Evolutionary conservation across 1,140 invertebrate species (phyloP).

Genomic region (Sinella curviseta): DNA sequence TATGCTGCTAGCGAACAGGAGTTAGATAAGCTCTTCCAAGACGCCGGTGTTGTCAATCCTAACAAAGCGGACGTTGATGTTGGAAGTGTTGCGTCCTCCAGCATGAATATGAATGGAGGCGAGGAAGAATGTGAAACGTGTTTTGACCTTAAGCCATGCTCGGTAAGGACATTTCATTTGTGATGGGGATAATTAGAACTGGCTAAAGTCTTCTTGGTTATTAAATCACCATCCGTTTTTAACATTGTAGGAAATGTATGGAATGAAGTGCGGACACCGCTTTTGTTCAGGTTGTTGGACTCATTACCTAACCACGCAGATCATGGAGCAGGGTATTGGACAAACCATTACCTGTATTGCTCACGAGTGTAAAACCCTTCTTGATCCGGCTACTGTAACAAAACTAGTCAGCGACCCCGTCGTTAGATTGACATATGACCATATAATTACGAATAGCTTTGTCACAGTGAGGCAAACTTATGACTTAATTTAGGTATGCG

Average conservation of each 20-base stretch:
- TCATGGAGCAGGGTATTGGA: conserved; percentile 62
- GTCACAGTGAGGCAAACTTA: conserved; percentile 65
- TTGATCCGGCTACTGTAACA: conserved; percentile 95
- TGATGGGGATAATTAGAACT: background rate
- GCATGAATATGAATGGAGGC: background rate
- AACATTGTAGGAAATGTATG: background rate
- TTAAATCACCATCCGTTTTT: background rate
- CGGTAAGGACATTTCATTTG: background rate
- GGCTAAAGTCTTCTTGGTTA: background rate
- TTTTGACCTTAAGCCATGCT: conserved; percentile 41
- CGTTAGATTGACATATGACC: conserved; percentile 92
- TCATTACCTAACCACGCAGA: conserved; percentile 64
- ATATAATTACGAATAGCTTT: conserved; percentile 67
- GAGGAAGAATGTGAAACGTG: conserved; percentile 58
- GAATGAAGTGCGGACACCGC: conserved; percentile 59
- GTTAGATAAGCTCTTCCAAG: conserved; percentile 60
- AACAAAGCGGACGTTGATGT: conserved; percentile 44
- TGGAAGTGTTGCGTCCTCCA: background rate
- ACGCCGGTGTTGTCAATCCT: conserved; percentile 62
- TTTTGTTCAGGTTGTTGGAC: conserved; percentile 63
- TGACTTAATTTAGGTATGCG: too few relatives aligned
- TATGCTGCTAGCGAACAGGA: conserved; percentile 58
- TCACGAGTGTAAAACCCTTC: conserved; percentile 73
- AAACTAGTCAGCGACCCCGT: conserved; percentile 83
- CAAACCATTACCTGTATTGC: conserved; percentile 63